Evolutionary conservation across 2,113 vertebrate species (phyloP).

Genomic region (Engystomops pustulosus): DNA sequence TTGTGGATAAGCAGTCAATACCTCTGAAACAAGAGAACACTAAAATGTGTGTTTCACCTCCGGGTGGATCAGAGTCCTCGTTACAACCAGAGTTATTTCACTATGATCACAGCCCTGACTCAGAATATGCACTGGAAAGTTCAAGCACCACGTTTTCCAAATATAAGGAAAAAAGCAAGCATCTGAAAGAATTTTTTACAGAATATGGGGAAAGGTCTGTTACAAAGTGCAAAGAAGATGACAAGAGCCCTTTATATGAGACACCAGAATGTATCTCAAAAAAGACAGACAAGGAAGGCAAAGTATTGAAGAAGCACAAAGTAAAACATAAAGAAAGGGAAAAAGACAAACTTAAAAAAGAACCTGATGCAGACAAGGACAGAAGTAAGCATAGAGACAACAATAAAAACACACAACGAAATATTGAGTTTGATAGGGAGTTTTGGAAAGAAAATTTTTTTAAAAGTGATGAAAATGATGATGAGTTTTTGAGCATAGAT

Average conservation of each 20-base stretch:
- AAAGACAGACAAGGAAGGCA: constrained; percentile 90
- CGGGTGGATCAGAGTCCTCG: constrained; percentile 80
- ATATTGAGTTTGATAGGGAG: constrained; percentile 96
- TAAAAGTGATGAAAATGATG: constrained; percentile 95
- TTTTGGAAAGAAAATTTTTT: constrained; percentile 99
- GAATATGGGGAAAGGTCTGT: constrained; percentile 84
- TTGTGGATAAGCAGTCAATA: constrained; percentile 87
- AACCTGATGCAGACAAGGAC: constrained; percentile 87
- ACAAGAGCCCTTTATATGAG: constrained; percentile 81
- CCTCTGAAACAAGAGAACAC: constrained; percentile 94
- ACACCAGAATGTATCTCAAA: constrained; percentile 80
- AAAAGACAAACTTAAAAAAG: constrained; percentile 92
- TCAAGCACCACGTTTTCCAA: constrained; percentile 92
- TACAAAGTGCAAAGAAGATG: constrained; percentile 84
- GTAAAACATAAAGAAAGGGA: constrained; percentile 91
- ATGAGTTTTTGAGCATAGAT: constrained; percentile 77
- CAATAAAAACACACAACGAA: constrained; percentile 87
- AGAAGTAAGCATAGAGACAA: constrained; percentile 86
- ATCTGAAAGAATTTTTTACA: constrained; percentile 84
- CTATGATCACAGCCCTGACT: constrained; percentile 86
- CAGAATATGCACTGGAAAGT: constrained; percentile 88
- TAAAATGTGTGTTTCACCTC: constrained; percentile 87
- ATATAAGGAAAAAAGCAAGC: constrained; percentile 94
- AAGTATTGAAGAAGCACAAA: constrained; percentile 95
- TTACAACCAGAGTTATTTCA: constrained; percentile 81